Evolutionary conservation across 1,140 invertebrate genomes (phyloP).

Genomic region (Helicoverpa zea): DNA sequence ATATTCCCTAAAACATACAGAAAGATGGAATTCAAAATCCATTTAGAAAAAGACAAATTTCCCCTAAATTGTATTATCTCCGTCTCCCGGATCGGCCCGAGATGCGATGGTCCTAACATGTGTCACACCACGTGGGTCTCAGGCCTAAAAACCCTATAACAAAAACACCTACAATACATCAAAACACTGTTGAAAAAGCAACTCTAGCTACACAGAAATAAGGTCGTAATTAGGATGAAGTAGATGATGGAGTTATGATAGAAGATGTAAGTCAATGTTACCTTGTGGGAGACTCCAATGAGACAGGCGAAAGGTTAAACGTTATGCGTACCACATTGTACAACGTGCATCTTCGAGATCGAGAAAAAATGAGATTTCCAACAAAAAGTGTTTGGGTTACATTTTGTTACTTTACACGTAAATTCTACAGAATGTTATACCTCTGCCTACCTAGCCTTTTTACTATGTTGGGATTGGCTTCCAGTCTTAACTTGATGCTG

Average conservation of each 20-base stretch:
- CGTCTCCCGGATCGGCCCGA: slow-evolving; percentile 73
- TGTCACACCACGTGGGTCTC: slow-evolving; percentile 80
- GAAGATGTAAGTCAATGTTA: slow-evolving; percentile 51
- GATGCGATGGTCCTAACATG: slow-evolving; percentile 73
- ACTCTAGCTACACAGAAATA: neutral
- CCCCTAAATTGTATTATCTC: slow-evolving; percentile 64
- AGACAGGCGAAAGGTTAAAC: slow-evolving; percentile 77
- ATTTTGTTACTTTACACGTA: neutral
- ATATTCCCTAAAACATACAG: slow-evolving; percentile 18
- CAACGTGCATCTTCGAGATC: slow-evolving; percentile 51
- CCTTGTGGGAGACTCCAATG: slow-evolving; percentile 80
- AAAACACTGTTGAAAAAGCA: slow-evolving; percentile 4
- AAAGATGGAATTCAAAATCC: slow-evolving; percentile 11
- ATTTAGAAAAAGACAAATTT: slow-evolving; percentile 49
- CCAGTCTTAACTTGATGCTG: too few relatives aligned
- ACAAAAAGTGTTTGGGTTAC: slow-evolving; percentile 21
- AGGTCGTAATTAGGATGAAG: slow-evolving; percentile 36
- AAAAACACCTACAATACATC: slow-evolving; percentile 30
- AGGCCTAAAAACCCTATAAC: slow-evolving; percentile 54
- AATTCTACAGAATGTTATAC: neutral
- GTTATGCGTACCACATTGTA: slow-evolving; percentile 78
- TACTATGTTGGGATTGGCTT: too few relatives aligned
- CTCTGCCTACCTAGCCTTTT: neutral
- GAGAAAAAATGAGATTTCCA: slow-evolving; percentile 35
- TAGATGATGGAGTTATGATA: slow-evolving; percentile 10